Base-by-base conservation (phyloP, 2,113 vertebrate genomes). In the Clarias magur region DNA sequence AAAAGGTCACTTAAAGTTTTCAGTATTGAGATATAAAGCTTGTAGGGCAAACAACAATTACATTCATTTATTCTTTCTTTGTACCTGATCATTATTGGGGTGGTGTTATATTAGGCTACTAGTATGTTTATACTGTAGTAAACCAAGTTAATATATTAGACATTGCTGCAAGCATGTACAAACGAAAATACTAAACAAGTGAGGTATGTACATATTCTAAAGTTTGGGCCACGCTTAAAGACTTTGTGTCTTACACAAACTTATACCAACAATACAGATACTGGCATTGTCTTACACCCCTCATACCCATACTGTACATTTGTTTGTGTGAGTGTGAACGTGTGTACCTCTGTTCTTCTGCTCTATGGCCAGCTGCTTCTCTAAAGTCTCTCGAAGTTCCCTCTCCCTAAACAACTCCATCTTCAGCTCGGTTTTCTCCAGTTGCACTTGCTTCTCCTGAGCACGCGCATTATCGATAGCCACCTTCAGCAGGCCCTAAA, bases 351-450 rank as follows among this genome's bases (percentile, higher is more conserved):
- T 97, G 92, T 99, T 99, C 95, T 99, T 99, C 94, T 99, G 98
- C 91, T 99, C 98, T 94, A 99, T 96, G 85, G 97, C 97, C 94
- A 99, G 94, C 93, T 99, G 98, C 90, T 99, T 99, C 95, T 99
- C 98, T 93, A 99, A 95, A 42, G 97, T 98, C 96, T 99, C 98
- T 91, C 98, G 95, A 91, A 99, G 95, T 95, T 99, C 98, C 93
- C 98, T 91, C 94, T 99, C 98, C 93, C 98, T 97, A 95, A 99
- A 98, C 92, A 99, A 95, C 93, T 99, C 98, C 98, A 99, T 99
- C 96, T 99, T 99, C 93, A 99, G 93, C 93, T 99, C 98, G 5
- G 98, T 99, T 95, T 99, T 99, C 95, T 99, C 98, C 95, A 99
- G 96, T 91, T 99, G 98, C 88, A 99, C 97, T 90, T 99, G 98